These are phyloP conservation scores for Brachirus orientalis DNA, from an alignment of 2,113 vertebrate genomes.

Conservation along the genomic window DNA sequence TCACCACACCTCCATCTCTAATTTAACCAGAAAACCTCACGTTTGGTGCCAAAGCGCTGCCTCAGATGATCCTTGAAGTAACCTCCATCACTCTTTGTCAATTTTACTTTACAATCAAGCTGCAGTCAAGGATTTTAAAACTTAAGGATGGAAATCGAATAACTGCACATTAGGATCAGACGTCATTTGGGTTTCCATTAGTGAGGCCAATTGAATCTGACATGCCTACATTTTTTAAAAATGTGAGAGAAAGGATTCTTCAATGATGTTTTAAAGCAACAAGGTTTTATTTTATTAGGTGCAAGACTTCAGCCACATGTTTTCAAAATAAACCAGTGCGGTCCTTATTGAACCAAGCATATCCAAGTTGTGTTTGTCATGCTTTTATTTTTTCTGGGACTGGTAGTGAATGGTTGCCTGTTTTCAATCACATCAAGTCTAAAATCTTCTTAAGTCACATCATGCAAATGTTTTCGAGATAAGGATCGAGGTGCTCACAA, in stretches of 20 bases:
- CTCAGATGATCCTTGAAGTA: constrained; percentile 38
- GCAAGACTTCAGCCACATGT: constrained; percentile 1
- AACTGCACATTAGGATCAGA: constrained; percentile 53
- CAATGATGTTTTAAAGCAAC: constrained; percentile 19
- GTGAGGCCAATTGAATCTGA: constrained; percentile 49
- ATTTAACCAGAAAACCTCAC: constrained; percentile 60
- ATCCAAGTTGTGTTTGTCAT: background rate
- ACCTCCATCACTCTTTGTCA: constrained; percentile 33
- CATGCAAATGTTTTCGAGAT: background rate
- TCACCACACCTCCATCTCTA: constrained; percentile 64
- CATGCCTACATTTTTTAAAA: background rate
- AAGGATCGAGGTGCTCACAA: background rate
- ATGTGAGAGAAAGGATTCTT: background rate
- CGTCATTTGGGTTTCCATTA: constrained; percentile 55
- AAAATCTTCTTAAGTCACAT: too few species aligned
- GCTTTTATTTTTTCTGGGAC: background rate
- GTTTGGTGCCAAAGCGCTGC: constrained; percentile 33
- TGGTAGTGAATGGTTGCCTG: too few species aligned
- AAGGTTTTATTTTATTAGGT: background rate
- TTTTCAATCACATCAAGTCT: too few species aligned
- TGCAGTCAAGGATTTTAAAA: constrained; percentile 47
- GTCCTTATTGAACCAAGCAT: background rate
- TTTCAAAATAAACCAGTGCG: constrained; percentile 7
- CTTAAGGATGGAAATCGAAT: constrained; percentile 54
- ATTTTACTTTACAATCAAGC: constrained; percentile 54